Evolutionary conservation across 2,888 invertebrate species (phyloP).

Genomic region (Melieria crassipennis): DNA sequence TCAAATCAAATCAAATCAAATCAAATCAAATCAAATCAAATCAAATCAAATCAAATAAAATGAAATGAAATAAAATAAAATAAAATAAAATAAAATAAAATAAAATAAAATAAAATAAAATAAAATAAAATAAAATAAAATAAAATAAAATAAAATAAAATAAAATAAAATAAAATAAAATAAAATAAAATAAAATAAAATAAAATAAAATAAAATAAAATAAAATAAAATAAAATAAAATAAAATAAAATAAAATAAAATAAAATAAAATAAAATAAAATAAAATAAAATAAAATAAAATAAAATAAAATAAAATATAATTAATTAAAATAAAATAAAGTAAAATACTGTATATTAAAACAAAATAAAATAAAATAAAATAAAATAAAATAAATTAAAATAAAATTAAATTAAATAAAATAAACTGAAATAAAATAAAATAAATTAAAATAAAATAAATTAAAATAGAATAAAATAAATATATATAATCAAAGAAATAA

Average conservation of each 20-base stretch:
- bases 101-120: conserved; percentile 22
- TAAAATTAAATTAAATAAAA: background rate
- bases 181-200: background rate
- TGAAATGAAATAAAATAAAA: conserved; percentile 22
- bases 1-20: conserved; percentile 7
- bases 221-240: conserved; percentile 2
- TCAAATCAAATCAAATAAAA: background rate
- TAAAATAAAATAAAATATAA: conserved; percentile 15
- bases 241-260: conserved; percentile 7
- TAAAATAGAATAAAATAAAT: background rate
- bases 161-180: background rate
- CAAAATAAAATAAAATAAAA: background rate
- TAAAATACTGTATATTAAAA: conserved; percentile 11
- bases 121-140: conserved; percentile 5
- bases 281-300: conserved; percentile 22
- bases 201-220: background rate
- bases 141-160: background rate
- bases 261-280: background rate
- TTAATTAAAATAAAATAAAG: conserved; percentile 24
- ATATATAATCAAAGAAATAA: no score
- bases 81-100: conserved; percentile 39
- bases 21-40: background rate
- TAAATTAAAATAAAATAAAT: background rate
- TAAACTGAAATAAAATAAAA: background rate
- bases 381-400: conserved; percentile 4